Conservation (phyloP, 2,797 vertebrate genomes). For the Dendrocincla tyrannina region DNA sequence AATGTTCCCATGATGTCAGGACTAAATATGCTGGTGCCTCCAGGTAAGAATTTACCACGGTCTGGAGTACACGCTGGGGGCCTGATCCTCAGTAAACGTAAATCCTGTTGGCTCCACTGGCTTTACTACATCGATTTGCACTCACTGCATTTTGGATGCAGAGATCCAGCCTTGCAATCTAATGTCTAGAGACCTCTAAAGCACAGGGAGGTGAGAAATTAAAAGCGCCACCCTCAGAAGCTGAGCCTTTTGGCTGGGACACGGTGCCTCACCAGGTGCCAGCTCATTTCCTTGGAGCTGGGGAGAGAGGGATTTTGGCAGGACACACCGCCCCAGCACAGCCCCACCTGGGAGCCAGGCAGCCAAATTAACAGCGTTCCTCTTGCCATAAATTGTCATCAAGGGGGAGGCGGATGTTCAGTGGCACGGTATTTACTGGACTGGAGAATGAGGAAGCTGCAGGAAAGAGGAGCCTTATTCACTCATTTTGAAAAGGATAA, state of each 20-base stretch:
- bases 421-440: slow-evolving; percentile 1
- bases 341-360: slow-evolving; percentile 10
- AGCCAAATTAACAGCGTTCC: not conserved
- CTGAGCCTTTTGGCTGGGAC: not conserved
- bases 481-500: not conserved
- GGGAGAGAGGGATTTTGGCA: not conserved
- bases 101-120: not conserved
- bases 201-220: not conserved
- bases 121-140: not conserved
- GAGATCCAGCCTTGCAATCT: not conserved
- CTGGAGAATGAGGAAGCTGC: not conserved
- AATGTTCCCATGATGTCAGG: slow-evolving; percentile 32
- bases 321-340: not conserved
- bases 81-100: not conserved
- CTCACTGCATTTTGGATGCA: not conserved
- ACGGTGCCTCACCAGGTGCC: accelerated
- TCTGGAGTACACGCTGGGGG: not conserved
- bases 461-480: not conserved
- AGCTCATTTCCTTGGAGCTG: not conserved
- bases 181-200: not conserved
- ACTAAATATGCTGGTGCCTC: slow-evolving; percentile 51
- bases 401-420: not conserved
- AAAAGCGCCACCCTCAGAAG: not conserved
- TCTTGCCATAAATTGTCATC: not conserved
- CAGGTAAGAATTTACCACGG: slow-evolving; percentile 27